Evolutionary conservation across 2,888 invertebrate species (phyloP), one percentile per base, ranked within the genome.

Genomic region (Graphium colonna): DNA sequence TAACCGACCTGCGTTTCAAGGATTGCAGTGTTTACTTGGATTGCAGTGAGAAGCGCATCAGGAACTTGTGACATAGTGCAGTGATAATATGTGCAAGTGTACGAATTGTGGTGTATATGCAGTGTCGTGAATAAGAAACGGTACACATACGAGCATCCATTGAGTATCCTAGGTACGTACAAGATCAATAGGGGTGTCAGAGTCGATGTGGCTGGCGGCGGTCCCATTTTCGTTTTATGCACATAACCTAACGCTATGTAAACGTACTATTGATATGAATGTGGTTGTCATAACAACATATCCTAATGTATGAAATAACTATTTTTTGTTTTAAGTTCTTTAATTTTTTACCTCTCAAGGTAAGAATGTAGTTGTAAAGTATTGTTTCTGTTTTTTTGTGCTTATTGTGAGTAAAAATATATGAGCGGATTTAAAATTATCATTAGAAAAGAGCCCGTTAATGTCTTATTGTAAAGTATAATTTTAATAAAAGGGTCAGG

Each of bases 1-100:
- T 68, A 64, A 64, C 62, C 58, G 9, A 28, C 45, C 33, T 40
- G 40, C 40, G 40, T 44, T 59, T 68, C 71, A 84, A 76, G 88
- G 88, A 89, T 89, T 88, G 88, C 88, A 89, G 88, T 89, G 88
- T 73, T 61, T 71, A n/a, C 66, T 78, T 79, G 88, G 88, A 89
- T 89, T 88, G 88, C 88, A 89, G 89, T 89, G 88, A 79, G 81
- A 81, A 76, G 70, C 74, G 65, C 67, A 63, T 58, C 67, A 72
- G 69, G 68, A 69, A 68, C 64, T 21, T 75, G 87, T 77, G 73
- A 67, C 56, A 52, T 57, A 80, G 84, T 85, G 84, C 63, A 82
- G 84, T 86, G 86, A 73, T 71, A 63, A 73, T 69, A 70, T 76
- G 83, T 85, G 82, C 72, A 71, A 80, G 84, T 84, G 84, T 64